A percentile compares a stretch with the other conserved stretches of the same genome.
Conservation (phyloP, 2,888 invertebrate genomes). For the Clitarchus hookeri region DNA sequence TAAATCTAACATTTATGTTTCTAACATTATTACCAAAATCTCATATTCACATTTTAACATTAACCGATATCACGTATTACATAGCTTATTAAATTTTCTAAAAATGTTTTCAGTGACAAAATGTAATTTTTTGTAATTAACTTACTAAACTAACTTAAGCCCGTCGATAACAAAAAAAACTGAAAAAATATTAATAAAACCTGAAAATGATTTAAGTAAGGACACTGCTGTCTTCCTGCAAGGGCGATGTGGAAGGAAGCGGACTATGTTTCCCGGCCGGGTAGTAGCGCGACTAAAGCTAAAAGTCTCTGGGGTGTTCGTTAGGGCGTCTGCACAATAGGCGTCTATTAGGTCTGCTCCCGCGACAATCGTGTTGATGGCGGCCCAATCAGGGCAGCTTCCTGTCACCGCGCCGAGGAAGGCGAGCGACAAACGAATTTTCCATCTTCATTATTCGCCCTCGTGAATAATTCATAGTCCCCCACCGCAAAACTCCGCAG, state of each 20-base stretch:
- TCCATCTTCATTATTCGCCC: background rate
- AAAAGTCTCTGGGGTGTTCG: background rate
- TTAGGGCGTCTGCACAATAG: background rate
- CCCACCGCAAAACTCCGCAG: background rate
- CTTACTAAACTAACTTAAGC: no score
- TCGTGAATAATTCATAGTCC: background rate
- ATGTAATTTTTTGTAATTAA: no score
- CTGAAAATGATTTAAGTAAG: no score
- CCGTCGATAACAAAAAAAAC: no score
- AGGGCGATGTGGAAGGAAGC: background rate
- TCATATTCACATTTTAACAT: no score
- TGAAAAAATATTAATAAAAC: no score
- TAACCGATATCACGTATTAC: no score
- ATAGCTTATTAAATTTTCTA: no score
- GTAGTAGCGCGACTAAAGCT: background rate
- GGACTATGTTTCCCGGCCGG: background rate
- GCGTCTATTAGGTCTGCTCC: background rate
- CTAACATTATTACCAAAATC: no score
- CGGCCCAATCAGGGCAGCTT: background rate
- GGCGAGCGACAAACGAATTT: background rate
- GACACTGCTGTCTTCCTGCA: no score
- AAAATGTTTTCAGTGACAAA: no score
- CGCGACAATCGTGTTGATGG: slow-evolving; percentile 7
- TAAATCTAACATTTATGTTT: no score
- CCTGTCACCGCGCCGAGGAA: background rate